These are phyloP conservation scores for Papilio gigon DNA, from an alignment of 2,888 invertebrate genomes.

Conservation along the genomic window DNA sequence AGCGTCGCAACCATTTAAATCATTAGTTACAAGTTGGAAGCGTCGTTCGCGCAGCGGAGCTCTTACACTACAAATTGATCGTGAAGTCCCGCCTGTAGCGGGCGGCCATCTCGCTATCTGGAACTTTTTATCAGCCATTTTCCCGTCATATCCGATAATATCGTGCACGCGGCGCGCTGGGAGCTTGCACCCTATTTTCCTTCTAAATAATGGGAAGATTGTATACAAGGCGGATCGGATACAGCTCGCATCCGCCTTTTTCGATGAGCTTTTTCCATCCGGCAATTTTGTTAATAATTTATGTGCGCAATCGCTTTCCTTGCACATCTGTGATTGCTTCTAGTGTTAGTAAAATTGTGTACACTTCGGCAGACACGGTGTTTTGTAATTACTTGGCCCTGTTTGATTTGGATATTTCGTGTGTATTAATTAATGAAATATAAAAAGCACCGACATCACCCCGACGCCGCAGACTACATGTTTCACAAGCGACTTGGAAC, in stretches of 20 bases:
- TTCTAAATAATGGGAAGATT: conserved; percentile 56
- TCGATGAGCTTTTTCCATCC: conserved; percentile 54
- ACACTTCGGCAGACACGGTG: neutral
- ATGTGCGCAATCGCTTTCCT: conserved; percentile 24
- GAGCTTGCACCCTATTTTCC: conserved; percentile 61
- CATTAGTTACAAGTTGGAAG: too few species aligned
- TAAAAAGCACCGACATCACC: too few species aligned
- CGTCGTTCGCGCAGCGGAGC: conserved; percentile 33
- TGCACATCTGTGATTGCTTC: conserved; percentile 33
- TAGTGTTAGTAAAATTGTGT: conserved; percentile 16
- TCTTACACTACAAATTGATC: conserved; percentile 33
- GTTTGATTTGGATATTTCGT: neutral
- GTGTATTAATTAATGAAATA: too few species aligned
- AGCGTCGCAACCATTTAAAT: too few species aligned
- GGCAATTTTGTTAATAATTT: conserved; percentile 63
- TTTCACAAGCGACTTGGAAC: too few species aligned
- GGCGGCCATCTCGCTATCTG: conserved; percentile 52
- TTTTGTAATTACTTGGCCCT: neutral
- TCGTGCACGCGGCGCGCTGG: conserved; percentile 54
- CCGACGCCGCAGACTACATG: too few species aligned
- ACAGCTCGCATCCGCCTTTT: conserved; percentile 43
- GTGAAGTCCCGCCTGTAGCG: conserved; percentile 42
- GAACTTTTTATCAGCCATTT: conserved; percentile 58
- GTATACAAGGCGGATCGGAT: conserved; percentile 50
- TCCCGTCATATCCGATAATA: conserved; percentile 60